A percentile compares a stretch with the other conserved stretches of the same genome.
Evolutionary conservation across 1,140 invertebrate genomes (phyloP).

Genomic region (Atta colombica): DNA sequence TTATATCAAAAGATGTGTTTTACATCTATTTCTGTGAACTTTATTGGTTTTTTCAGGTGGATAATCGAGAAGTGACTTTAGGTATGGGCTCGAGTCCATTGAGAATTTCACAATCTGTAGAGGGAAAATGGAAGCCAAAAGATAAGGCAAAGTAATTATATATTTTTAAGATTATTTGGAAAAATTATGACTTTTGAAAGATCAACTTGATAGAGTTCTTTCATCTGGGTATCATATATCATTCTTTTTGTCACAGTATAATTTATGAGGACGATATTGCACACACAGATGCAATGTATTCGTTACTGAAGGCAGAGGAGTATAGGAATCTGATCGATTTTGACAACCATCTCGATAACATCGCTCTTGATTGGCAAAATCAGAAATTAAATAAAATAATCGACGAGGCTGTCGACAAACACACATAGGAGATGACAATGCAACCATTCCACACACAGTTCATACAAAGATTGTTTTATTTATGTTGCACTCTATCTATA

Average conservation of each 20-base stretch:
- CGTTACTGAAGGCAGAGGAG: conserved; percentile 89
- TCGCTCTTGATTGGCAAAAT: conserved; percentile 94
- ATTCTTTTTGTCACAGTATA: conserved; percentile 75
- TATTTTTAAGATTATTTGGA: conserved; percentile 64
- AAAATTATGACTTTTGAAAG: background rate
- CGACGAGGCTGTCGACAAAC: conserved; percentile 79
- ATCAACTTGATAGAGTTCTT: background rate
- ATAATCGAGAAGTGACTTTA: conserved; percentile 91
- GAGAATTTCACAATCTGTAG: conserved; percentile 89
- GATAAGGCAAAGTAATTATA: conserved; percentile 84
- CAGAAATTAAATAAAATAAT: conserved; percentile 88
- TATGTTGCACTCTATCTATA: conserved; percentile 56
- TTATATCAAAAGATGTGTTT: conserved; percentile 25
- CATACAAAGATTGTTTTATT: conserved; percentile 66
- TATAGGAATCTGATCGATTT: conserved; percentile 94
- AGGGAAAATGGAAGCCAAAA: conserved; percentile 91
- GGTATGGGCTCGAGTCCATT: conserved; percentile 90
- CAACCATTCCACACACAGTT: conserved; percentile 32
- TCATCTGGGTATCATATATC: background rate
- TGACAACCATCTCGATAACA: conserved; percentile 96
- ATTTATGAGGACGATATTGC: conserved; percentile 86
- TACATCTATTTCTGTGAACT: conserved; percentile 19
- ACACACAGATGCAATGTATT: conserved; percentile 88
- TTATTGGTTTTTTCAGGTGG: conserved; percentile 87
- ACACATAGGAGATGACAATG: conserved; percentile 65